Evolutionary conservation across 2,113 vertebrate genomes (phyloP).

Genomic region (Ginglymostoma cirratum): DNA sequence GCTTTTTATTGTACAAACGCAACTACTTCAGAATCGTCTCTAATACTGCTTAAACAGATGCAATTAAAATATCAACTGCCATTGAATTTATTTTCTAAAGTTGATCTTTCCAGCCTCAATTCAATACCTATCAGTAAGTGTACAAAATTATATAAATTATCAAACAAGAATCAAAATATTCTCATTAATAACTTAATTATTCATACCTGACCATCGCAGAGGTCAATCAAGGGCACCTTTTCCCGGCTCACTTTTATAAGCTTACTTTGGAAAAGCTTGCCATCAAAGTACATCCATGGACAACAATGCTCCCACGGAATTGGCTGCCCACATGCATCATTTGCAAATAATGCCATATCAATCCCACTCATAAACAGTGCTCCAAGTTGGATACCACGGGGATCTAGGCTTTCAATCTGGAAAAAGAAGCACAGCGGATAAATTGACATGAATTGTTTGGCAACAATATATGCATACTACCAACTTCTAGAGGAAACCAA

Average conservation of each 20-base stretch:
- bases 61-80: not conserved
- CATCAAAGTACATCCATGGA: conserved; percentile 97
- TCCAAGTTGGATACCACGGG: conserved; percentile 83
- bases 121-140: not conserved
- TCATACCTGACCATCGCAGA: conserved; percentile 96
- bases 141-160: not conserved
- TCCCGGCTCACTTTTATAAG: conserved; percentile 82
- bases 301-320: conserved; percentile 95
- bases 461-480: not conserved
- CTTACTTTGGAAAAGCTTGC: conserved; percentile 89
- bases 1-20: not conserved
- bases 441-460: not conserved
- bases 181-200: not conserved
- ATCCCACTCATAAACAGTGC: conserved; percentile 92
- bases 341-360: conserved; percentile 90
- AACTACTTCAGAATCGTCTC: not conserved
- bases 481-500: not conserved
- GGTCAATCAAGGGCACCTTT: conserved; percentile 90
- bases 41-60: not conserved
- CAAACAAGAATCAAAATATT: not conserved
- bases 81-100: not conserved
- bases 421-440: conserved; percentile 23
- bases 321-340: conserved; percentile 84
- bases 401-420: conserved; percentile 89
- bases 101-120: not conserved